Base-by-base conservation (phyloP, 2,797 vertebrate species). In the Eutrigla gurnardus region DNA sequence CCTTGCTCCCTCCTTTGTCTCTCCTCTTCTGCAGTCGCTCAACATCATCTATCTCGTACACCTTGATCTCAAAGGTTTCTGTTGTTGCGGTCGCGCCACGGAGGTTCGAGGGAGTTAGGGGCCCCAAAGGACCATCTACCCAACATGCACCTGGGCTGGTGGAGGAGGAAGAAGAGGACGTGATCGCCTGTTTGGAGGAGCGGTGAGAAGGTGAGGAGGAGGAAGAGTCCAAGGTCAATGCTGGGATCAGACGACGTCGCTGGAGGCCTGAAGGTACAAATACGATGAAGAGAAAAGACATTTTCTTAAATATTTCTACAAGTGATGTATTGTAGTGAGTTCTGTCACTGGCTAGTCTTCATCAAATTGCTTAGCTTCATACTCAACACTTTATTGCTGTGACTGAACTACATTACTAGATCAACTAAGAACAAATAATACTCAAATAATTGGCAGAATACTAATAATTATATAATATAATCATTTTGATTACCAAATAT, bases 1-100 rank as follows among this genome's bases (percentile, higher is more conserved):
- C 98, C 96, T 97, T 98, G 93, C 85, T 93, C 64, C 93, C 92
- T n/a, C 85, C 92, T 25, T 94, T 95, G 76, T 92, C 91, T 60
- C 95, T 95, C 69, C 96, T 95, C 82, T 96, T 94, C 89, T 99
- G 97, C 58, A 99, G 95, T 57, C 97, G 95, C 74, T 99, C 97
- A 5, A 99, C 97, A 0, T 99, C 97, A 10, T 99, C 98, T 3
- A 99, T 99, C 86, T 99, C 97, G n/a, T 99, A 99, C 71, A 99
- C 98, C 83, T 99, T 99, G 85, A 99, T 99, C 94, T 99, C 98
- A n/a, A 99, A 99, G 65, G 97, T 96, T 75, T 99, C 98, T 14
- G 88, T 65, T 1, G 86, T 65, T 9, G 80, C 64, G 0, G 94
- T 88, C 0, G 96, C 80, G 0, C 93, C 94, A 4, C 94, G 74